phyloP scores from a whole-genome alignment of 2,113 vertebrate genomes.

The Hemiprocne comata region DNA sequence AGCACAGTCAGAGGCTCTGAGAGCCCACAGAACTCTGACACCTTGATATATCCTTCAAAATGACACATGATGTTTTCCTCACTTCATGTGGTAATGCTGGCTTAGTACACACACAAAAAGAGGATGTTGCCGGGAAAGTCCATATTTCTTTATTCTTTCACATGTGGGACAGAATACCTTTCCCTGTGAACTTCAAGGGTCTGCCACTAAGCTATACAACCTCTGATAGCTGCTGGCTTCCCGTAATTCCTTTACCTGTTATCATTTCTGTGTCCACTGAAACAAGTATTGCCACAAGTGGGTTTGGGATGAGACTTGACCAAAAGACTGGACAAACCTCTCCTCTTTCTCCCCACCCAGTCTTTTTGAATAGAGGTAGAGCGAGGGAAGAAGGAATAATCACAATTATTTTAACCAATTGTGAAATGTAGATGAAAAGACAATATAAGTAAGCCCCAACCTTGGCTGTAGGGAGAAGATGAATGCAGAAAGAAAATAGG shows the following conservation, averaged over 20 bases:
- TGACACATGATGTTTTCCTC: not conserved
- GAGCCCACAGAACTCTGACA: not conserved
- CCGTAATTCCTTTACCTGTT: not conserved
- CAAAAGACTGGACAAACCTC: not conserved
- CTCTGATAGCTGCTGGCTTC: not conserved
- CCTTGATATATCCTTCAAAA: not conserved
- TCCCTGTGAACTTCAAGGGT: not conserved
- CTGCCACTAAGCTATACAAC: not conserved
- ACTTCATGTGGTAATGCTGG: not conserved
- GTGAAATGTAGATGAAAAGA: not conserved
- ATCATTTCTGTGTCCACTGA: not conserved
- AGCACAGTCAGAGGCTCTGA: not conserved
- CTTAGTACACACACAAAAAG: not conserved
- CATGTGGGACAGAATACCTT: not conserved
- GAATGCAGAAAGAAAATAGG: not conserved
- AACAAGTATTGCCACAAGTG: not conserved
- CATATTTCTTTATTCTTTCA: not conserved
- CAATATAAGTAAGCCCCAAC: not conserved
- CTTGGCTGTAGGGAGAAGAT: not conserved
- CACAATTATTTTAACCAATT: not conserved
- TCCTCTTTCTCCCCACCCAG: not conserved
- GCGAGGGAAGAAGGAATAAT: not conserved
- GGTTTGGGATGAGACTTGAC: not conserved
- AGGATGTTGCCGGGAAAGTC: not conserved
- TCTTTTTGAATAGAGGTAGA: rapidly evolving